Evolutionary conservation across 1,140 invertebrate genomes (phyloP).

Genomic region (Ceratina australensis): DNA sequence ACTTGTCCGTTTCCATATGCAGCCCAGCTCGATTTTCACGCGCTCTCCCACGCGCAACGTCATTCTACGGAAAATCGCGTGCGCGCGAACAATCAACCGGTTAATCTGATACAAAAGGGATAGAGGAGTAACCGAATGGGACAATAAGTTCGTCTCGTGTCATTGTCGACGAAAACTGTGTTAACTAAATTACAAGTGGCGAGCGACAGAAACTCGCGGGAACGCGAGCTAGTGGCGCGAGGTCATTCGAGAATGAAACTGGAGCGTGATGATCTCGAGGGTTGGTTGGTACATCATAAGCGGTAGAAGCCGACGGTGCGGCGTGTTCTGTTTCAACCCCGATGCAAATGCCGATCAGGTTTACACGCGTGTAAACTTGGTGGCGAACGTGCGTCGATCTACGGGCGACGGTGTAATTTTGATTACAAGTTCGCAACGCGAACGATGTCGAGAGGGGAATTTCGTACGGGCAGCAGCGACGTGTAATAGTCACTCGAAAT

Average conservation of each 20-base stretch:
- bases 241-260: constrained; percentile 9
- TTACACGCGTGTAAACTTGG: constrained; percentile 56
- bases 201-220: neutral
- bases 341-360: constrained; percentile 62
- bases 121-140: no score
- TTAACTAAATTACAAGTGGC: neutral
- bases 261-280: constrained; percentile 24
- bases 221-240: neutral
- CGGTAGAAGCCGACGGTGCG: neutral
- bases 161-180: neutral
- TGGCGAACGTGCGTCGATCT: constrained; percentile 48
- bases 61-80: neutral
- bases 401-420: constrained; percentile 58
- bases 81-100: neutral
- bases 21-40: no score
- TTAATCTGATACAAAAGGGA: no score
- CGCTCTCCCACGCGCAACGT: neutral
- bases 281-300: neutral
- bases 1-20: neutral
- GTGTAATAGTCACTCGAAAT: constrained; percentile 62
- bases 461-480: constrained; percentile 36
- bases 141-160: neutral
- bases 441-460: constrained; percentile 46
- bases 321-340: constrained; percentile 34
- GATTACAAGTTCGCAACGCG: constrained; percentile 59